These are phyloP conservation scores for Emydocephalus ijimae DNA, from an alignment of 2,113 vertebrate genomes.

Conservation along the genomic window DNA sequence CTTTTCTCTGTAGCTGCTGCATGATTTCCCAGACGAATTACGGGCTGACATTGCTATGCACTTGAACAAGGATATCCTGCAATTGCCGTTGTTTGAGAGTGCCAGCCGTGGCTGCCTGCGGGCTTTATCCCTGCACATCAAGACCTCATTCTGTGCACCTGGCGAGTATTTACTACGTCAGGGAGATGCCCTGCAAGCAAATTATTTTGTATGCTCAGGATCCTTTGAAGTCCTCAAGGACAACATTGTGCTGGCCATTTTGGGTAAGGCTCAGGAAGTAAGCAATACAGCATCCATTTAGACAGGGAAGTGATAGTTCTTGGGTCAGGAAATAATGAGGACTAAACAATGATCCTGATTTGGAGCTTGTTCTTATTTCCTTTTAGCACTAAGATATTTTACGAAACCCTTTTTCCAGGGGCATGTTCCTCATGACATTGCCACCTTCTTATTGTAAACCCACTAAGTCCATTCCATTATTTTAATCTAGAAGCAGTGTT, in stretches of 20 bases:
- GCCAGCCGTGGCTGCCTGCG: constrained; percentile 92
- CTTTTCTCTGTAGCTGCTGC: constrained; percentile 77
- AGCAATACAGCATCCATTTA: background rate
- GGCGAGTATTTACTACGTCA: constrained; percentile 92
- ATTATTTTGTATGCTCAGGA: constrained; percentile 92
- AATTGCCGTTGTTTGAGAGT: constrained; percentile 86
- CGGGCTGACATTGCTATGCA: constrained; percentile 93
- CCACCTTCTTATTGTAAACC: background rate
- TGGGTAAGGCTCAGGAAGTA: constrained; percentile 76
- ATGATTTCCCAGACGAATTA: constrained; percentile 93
- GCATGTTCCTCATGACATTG: background rate
- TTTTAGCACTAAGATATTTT: background rate
- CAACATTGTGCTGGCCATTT: constrained; percentile 87
- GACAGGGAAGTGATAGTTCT: background rate
- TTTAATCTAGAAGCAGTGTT: background rate
- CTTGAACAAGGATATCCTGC: constrained; percentile 95
- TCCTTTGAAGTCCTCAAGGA: constrained; percentile 93
- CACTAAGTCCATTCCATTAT: background rate
- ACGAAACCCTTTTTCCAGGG: background rate
- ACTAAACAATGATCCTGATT: background rate
- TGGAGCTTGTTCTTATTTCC: background rate
- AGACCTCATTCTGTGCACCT: constrained; percentile 91
- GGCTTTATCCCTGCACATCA: constrained; percentile 92
- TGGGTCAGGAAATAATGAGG: background rate
- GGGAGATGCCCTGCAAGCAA: constrained; percentile 89